phyloP scores from a whole-genome alignment of 2,797 vertebrate species.

The Sebastes nivosus region DNA sequence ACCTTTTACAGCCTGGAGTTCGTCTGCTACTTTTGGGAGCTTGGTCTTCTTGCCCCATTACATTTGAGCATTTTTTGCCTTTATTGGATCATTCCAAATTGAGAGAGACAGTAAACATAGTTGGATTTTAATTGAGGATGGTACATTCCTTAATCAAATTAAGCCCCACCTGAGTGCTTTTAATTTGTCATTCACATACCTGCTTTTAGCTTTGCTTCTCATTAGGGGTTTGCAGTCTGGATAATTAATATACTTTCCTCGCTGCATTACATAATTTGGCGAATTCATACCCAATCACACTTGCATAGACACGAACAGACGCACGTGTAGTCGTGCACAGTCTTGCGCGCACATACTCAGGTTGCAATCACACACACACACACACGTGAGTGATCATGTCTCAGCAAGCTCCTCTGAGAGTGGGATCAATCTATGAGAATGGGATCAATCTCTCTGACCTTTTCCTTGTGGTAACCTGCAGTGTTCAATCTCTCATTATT shows the following conservation, averaged over 20 bases:
- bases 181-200: constrained; percentile 18
- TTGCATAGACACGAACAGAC: background rate
- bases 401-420: constrained; percentile 56
- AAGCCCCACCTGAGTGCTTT: background rate
- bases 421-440: constrained; percentile 58
- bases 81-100: constrained; percentile 6
- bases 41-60: constrained; percentile 7
- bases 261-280: background rate
- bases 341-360: background rate
- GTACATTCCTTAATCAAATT: constrained; percentile 9
- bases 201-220: background rate
- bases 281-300: background rate
- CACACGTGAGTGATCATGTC: constrained; percentile 47
- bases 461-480: constrained; percentile 65
- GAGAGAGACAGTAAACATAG: constrained; percentile 16
- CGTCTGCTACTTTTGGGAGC: background rate
- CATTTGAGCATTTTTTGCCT: background rate
- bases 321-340: background rate
- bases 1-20: constrained; percentile 18
- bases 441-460: constrained; percentile 77
- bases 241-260: background rate
- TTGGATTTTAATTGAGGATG: constrained; percentile 9
- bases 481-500: constrained; percentile 73
- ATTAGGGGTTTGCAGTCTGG: background rate
- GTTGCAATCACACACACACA: background rate